Conservation (phyloP, 2,797 vertebrate genomes). For the Channallabes apus region DNA sequence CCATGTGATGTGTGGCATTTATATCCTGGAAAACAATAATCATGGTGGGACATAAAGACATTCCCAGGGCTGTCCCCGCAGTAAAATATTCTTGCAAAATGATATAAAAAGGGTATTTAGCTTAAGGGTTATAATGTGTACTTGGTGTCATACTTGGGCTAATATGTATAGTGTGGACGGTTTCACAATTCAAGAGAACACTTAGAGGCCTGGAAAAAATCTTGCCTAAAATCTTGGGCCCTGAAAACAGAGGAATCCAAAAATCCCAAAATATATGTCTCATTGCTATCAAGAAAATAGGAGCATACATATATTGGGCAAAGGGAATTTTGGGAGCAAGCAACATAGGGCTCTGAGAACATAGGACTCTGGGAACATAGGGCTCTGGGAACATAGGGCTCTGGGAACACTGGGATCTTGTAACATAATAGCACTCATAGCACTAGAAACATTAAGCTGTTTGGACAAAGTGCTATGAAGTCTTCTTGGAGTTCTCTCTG, state of each 20-base stretch:
- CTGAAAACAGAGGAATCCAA: not conserved
- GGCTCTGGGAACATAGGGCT: not conserved
- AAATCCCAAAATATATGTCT: not conserved
- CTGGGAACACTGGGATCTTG: not conserved
- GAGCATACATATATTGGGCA: not conserved
- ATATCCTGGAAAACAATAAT: not conserved
- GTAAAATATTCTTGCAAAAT: not conserved
- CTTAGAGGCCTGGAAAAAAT: not conserved
- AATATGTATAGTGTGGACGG: not conserved
- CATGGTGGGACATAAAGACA: not conserved
- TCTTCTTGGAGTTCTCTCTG: too few relatives aligned
- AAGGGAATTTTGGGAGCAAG: too few relatives aligned
- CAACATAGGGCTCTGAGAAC: not conserved
- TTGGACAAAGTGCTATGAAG: too few relatives aligned
- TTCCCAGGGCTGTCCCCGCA: not conserved
- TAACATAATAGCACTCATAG: not conserved
- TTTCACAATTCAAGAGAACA: not conserved
- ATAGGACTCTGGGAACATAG: not conserved
- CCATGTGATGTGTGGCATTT: not conserved
- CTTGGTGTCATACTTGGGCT: not conserved
- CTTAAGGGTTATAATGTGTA: not conserved
- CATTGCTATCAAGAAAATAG: not conserved
- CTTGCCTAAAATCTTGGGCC: not conserved
- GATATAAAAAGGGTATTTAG: too few relatives aligned
- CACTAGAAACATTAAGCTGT: not conserved